Conservation (phyloP, 2,113 vertebrate genomes). For the Plotosus lineatus region DNA sequence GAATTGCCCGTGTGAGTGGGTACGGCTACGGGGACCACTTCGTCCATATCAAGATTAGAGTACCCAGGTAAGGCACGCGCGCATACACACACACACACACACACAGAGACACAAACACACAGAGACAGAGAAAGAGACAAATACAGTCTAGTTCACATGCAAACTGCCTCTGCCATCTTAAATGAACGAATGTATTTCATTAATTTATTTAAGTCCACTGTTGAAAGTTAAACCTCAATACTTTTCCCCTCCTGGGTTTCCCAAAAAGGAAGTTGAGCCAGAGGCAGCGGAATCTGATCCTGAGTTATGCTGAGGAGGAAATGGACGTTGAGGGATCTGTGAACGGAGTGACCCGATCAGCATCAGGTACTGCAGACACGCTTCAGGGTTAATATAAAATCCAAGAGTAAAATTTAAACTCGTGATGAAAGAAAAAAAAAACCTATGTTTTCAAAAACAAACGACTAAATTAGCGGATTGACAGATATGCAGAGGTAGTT, state of each 20-base stretch:
- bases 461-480: too few relatives aligned
- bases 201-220: not conserved
- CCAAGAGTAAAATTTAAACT: not conserved
- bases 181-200: not conserved
- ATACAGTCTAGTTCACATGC: too few relatives aligned
- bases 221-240: not conserved
- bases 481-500: too few relatives aligned
- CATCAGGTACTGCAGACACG: conserved; percentile 83
- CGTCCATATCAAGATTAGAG: conserved; percentile 88
- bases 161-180: not conserved
- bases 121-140: too few relatives aligned
- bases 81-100: conserved; percentile 68
- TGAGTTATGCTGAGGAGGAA: conserved; percentile 92
- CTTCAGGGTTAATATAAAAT: too few relatives aligned
- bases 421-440: too few relatives aligned
- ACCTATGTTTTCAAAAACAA: too few relatives aligned
- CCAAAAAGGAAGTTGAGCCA: conserved; percentile 81
- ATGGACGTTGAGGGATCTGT: conserved; percentile 87
- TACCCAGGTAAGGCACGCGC: conserved; percentile 86
- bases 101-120: too few relatives aligned
- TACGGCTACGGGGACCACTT: conserved; percentile 94
- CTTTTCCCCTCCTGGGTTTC: not conserved
- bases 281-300: conserved; percentile 82
- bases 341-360: conserved; percentile 82
- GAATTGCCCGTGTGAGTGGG: conserved; percentile 88